These are phyloP conservation scores for Probaryconus sp. DNA, from an alignment of 1,140 invertebrate genomes.

Conservation along the genomic window DNA sequence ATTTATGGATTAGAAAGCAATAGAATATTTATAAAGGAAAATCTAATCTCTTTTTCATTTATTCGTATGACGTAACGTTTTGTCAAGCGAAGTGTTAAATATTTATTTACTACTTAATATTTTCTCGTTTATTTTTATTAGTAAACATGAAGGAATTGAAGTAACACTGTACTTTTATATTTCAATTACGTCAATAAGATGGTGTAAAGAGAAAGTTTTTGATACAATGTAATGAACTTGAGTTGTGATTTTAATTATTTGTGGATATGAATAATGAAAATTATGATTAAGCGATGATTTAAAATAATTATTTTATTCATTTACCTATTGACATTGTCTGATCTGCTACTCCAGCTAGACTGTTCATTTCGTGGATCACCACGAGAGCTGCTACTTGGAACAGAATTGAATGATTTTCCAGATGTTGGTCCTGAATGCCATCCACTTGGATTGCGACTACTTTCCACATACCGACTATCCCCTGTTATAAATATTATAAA, in stretches of 20 bases:
- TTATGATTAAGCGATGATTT: too few relatives aligned
- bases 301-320: background rate
- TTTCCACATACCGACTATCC: conserved; percentile 75
- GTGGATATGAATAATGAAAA: too few relatives aligned
- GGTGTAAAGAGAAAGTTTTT: too few relatives aligned
- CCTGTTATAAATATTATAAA: conserved; percentile 64
- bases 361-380: conserved; percentile 73
- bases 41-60: conserved; percentile 2
- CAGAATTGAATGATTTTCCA: conserved; percentile 75
- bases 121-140: too few relatives aligned
- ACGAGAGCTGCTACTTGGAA: conserved; percentile 69
- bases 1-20: conserved; percentile 12
- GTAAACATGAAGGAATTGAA: too few relatives aligned
- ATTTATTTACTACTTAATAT: too few relatives aligned
- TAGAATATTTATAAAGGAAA: background rate
- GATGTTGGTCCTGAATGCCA: conserved; percentile 76
- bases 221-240: too few relatives aligned
- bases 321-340: conserved; percentile 73
- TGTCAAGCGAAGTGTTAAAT: too few relatives aligned
- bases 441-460: conserved; percentile 71
- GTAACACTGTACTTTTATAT: too few relatives aligned
- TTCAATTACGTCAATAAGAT: too few relatives aligned
- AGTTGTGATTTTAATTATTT: too few relatives aligned
- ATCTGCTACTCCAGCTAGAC: conserved; percentile 73
- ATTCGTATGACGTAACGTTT: too few relatives aligned